Evolutionary conservation across 2,113 vertebrate species (phyloP).

Genomic region (Serinus canaria): DNA sequence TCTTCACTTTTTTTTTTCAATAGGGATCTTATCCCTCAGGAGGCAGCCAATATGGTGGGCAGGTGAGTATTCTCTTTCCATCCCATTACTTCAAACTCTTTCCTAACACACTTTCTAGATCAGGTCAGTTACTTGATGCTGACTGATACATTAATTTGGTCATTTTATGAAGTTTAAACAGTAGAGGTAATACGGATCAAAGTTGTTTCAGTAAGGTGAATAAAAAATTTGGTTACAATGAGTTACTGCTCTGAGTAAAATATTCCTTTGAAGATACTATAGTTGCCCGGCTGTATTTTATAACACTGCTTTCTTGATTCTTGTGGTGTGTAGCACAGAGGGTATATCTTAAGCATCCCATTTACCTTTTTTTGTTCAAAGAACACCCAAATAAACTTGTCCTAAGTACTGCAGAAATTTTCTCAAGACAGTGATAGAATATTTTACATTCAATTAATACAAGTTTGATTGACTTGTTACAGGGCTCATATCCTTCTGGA

Average conservation of each 20-base stretch:
- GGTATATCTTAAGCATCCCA: background rate
- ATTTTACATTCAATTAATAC: background rate
- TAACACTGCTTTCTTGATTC: background rate
- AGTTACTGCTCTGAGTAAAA: background rate
- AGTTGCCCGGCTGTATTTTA: background rate
- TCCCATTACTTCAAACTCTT: background rate
- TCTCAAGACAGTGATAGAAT: background rate
- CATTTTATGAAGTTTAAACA: background rate
- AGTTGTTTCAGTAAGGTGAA: background rate
- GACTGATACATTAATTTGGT: background rate
- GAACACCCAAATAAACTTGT: background rate
- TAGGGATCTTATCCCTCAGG: conserved; percentile 26
- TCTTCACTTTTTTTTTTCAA: background rate
- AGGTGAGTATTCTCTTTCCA: background rate
- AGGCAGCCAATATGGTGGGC: conserved; percentile 17
- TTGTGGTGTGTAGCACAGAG: background rate
- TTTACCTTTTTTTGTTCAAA: background rate
- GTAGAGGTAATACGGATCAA: accelerated
- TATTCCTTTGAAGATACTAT: background rate
- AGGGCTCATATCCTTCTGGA: conserved; percentile 22
- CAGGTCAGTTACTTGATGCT: background rate
- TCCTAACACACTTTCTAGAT: background rate
- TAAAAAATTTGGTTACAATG: background rate
- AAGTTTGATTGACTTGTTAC: background rate
- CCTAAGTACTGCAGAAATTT: background rate